Conservation (phyloP, 1,140 invertebrate species). For the Drosophila fuyamai region DNA sequence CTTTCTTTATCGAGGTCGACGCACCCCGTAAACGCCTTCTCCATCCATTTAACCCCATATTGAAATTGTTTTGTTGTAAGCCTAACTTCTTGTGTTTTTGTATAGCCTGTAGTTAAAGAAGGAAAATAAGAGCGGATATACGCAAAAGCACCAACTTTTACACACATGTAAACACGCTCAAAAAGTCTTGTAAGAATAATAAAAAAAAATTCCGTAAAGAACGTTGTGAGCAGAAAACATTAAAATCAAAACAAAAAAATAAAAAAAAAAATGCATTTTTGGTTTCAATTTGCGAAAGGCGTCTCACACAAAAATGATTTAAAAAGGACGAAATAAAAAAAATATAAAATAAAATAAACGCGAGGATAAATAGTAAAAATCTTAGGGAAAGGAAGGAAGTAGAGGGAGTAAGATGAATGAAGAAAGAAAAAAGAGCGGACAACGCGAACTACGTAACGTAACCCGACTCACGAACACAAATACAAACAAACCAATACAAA, state of each 20-base stretch:
- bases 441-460: slow-evolving; percentile 6
- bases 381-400: slow-evolving; percentile 49
- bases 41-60: slow-evolving; percentile 8
- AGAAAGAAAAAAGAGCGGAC: slow-evolving; percentile 9
- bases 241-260: slow-evolving; percentile 38
- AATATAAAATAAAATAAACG: slow-evolving; percentile 62
- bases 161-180: slow-evolving; percentile 63
- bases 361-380: slow-evolving; percentile 57
- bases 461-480: slow-evolving; percentile 32
- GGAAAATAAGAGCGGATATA: slow-evolving; percentile 15
- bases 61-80: slow-evolving; percentile 38
- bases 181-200: slow-evolving; percentile 56
- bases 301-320: slow-evolving; percentile 8
- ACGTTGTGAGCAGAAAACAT: slow-evolving; percentile 29
- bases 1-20: slow-evolving; percentile 4
- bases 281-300: slow-evolving; percentile 58
- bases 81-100: slow-evolving; percentile 22
- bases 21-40: slow-evolving; percentile 11
- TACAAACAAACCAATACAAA: slow-evolving; percentile 28
- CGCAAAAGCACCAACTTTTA: slow-evolving; percentile 27
- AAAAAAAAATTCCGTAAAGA: slow-evolving; percentile 28
- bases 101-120: slow-evolving; percentile 29
- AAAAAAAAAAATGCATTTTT: slow-evolving; percentile 55
- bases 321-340: slow-evolving; percentile 53
- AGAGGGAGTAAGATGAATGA: slow-evolving; percentile 23